A percentile compares a stretch with the other conserved stretches of the same genome.
Evolutionary conservation across 64 coral and sea anemone species (phyloP).

Genomic region (Cladopsammia gracilis): DNA sequence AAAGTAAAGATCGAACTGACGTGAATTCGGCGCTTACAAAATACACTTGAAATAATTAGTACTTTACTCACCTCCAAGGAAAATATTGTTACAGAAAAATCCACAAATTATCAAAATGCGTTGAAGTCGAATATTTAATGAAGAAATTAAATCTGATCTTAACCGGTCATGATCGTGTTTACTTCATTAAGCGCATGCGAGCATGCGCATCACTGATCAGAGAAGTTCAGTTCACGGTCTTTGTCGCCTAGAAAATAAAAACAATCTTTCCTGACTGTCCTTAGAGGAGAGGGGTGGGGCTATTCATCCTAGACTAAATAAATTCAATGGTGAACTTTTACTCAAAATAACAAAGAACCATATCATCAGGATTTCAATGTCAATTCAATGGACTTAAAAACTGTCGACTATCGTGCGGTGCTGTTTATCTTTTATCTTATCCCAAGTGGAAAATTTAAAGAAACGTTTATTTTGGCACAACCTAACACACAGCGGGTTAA

Average conservation of each 20-base stretch:
- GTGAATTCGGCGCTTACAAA: background rate
- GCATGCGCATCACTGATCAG: background rate
- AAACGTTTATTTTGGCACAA: too few species aligned
- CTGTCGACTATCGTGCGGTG: too few species aligned
- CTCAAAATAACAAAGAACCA: too few species aligned
- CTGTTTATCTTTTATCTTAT: too few species aligned
- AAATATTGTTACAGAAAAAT: conserved; percentile 41
- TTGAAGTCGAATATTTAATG: conserved; percentile 54
- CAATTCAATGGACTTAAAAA: too few species aligned
- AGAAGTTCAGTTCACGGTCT: background rate
- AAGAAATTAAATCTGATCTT: conserved; percentile 9
- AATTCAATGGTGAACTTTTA: too few species aligned
- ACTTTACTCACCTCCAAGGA: conserved; percentile 35
- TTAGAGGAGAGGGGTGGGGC: too few species aligned
- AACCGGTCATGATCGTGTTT: background rate
- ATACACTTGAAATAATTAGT: background rate
- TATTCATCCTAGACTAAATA: too few species aligned
- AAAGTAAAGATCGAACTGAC: background rate
- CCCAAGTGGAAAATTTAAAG: too few species aligned
- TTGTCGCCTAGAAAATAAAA: background rate
- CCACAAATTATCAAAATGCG: conserved; percentile 45
- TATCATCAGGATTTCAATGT: too few species aligned
- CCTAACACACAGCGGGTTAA: too few species aligned
- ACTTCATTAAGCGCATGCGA: background rate
- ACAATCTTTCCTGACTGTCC: background rate